A percentile compares a stretch with the other conserved stretches of the same genome.
These are phyloP conservation scores for Cylloceria caligata DNA, from an alignment of 2,888 invertebrate genomes.

Conservation along the genomic window DNA sequence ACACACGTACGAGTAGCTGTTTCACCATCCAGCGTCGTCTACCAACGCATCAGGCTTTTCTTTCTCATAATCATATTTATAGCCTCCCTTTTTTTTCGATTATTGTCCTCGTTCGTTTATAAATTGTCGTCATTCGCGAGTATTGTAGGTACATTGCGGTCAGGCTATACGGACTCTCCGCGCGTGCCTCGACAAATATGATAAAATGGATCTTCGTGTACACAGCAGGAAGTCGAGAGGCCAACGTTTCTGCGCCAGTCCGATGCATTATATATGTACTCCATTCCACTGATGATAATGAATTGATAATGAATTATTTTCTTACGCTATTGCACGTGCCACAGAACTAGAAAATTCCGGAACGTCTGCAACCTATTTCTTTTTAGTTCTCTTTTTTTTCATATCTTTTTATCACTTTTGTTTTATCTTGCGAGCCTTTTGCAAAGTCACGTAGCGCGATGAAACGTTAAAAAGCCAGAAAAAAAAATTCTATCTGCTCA, in stretches of 20 bases:
- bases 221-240: slow-evolving; percentile 52
- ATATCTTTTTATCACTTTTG: not conserved
- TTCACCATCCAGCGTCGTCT: slow-evolving; percentile 7
- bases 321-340: slow-evolving; percentile 11
- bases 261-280: slow-evolving; percentile 7
- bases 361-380: slow-evolving; percentile 16
- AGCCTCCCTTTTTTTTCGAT: slow-evolving; percentile 20
- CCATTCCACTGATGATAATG: slow-evolving; percentile 23
- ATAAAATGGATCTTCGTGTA: slow-evolving; percentile 49
- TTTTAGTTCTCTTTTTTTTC: slow-evolving; percentile 63
- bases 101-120: slow-evolving; percentile 47
- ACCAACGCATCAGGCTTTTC: not conserved
- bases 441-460: not conserved
- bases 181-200: slow-evolving; percentile 44
- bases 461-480: not conserved
- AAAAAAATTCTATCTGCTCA: too few species aligned
- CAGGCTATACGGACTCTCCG: not conserved
- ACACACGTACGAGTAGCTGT: slow-evolving; percentile 46
- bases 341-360: slow-evolving; percentile 22
- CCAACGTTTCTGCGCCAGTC: slow-evolving; percentile 30
- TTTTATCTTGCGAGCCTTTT: not conserved
- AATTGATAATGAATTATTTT: slow-evolving; percentile 54
- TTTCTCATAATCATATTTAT: slow-evolving; percentile 7
- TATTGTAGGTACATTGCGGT: slow-evolving; percentile 6
- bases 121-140: slow-evolving; percentile 41